Evolutionary conservation across 2,113 vertebrate genomes (phyloP), one percentile per base, ranked within the genome.

Genomic region (Mugil cephalus): DNA sequence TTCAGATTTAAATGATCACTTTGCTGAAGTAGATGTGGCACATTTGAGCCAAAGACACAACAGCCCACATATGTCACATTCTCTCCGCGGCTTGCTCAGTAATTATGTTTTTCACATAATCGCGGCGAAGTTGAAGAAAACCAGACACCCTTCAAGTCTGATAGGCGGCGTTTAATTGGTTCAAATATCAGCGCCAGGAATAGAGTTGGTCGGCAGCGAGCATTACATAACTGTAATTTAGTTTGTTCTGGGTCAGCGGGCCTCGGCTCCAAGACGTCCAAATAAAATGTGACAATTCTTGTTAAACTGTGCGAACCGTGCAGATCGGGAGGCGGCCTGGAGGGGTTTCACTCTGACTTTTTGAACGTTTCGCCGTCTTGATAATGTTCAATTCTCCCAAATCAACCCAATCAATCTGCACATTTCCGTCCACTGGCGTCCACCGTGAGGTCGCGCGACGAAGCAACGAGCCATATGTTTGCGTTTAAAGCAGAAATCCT

Each of bases 171-270:
- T 86, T 86, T 88, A 86, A 89, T 89, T 88, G 89, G 86, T 77
- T 77, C 64, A 89, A 83, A 79, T 77, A 85, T 77, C 77, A 88
- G 72, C 4, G 74, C 83, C 79, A 79, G 77, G 55, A 88, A 89
- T 82, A 87, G 66, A 85, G 82, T 77, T 69, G 36, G 77, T 67
- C 74, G 36, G 82, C 74, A 43, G 15, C 34, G 46, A 39, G 67
- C 61, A 17, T 89, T 89, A 75, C 83, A 50, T 83, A 86, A 89
- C 52, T 61, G 74, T 80, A 71, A 87, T 86, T 64, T 75, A 46
- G 86, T 90, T 90, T 86, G 87, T 87, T 86, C 75, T 79, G 77
- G 87, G 87, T 90, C 90, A 89, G 78, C 47, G 73, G 81, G 68
- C 73, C 79, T 70, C 69, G n/a, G 68, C 69, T 74, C 76, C 73